Evolutionary conservation across 2,797 vertebrate species (phyloP).

Genomic region (Margarornis squamiger): DNA sequence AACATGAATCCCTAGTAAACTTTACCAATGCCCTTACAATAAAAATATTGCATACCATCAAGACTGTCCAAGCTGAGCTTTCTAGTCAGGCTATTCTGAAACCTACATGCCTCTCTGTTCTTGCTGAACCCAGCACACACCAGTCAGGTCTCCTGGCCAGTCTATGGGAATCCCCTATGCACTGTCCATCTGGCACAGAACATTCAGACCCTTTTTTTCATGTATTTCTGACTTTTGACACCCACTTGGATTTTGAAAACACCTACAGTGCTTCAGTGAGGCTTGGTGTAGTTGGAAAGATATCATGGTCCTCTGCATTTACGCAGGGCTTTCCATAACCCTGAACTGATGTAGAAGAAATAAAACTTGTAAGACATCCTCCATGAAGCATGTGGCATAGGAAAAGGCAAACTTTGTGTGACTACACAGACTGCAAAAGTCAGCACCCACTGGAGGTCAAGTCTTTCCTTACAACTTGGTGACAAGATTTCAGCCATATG

Average conservation of each 20-base stretch:
- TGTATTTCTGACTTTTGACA: background rate
- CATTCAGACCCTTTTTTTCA: background rate
- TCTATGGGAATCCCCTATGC: background rate
- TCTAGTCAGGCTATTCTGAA: background rate
- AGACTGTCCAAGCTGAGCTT: background rate
- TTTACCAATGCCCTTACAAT: background rate
- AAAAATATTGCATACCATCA: background rate
- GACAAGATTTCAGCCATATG: background rate
- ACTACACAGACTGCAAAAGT: background rate
- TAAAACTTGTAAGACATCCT: background rate
- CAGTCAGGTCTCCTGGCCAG: background rate
- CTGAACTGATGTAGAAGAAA: background rate
- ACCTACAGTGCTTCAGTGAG: background rate
- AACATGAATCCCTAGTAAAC: background rate
- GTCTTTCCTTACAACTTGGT: background rate
- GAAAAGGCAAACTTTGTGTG: background rate
- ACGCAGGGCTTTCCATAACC: background rate
- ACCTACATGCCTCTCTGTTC: rapidly evolving
- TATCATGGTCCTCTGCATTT: background rate
- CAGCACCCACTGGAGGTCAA: background rate
- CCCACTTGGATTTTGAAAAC: background rate
- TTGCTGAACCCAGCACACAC: background rate
- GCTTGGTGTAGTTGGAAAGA: background rate
- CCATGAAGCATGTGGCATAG: background rate
- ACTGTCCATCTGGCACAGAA: background rate